Base-by-base conservation (phyloP, 2,888 invertebrate species). In the Epicampocera succincta region DNA sequence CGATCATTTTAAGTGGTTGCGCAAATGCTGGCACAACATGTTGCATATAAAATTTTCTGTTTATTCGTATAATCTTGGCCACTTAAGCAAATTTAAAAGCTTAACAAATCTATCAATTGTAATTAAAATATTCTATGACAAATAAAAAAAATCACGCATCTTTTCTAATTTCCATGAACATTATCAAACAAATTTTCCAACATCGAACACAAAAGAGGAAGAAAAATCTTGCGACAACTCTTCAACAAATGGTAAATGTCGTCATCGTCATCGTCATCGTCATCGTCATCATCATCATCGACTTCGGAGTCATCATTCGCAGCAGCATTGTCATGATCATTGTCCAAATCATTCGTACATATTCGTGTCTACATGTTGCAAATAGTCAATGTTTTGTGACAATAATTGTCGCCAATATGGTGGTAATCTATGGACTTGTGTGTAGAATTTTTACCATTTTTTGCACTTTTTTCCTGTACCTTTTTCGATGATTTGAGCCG, bases 341-440 rank as follows among this genome's bases (percentile, higher is more conserved):
- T 82, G 82, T 78, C 78, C 68, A 60, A 77, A 75, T 82, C 82
- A 82, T 82, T 82, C 73, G 74, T 82, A 78, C 71, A 78, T 77
- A 81, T 81, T 81, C 81, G 81, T 81, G 81, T 81, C 81, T 80
- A 82, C 84, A 84, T 80, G 80, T 80, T 80, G 84, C 82, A 71
- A 80, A 80, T 75, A 82, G 82, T 84, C 83, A 84, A 82, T 82
- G 83, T 83, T 81, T 77, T 84, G 79, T 84, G 84, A 84, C 84
- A 84, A 84, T 84, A 84, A 84, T 84, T 84, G 84, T 85, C 84
- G 81, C 84, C 84, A 84, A 84, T 81, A 83, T 83, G 76, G 65
- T 81, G 76, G 65, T 77, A 77, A 77, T 77, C 76, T 73, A 73
- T 73, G 73, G 80, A 80, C 80, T 80, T 80, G 68, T 71, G 68